phyloP scores from a whole-genome alignment of 2,888 invertebrate species.

The Eilema depressum region DNA sequence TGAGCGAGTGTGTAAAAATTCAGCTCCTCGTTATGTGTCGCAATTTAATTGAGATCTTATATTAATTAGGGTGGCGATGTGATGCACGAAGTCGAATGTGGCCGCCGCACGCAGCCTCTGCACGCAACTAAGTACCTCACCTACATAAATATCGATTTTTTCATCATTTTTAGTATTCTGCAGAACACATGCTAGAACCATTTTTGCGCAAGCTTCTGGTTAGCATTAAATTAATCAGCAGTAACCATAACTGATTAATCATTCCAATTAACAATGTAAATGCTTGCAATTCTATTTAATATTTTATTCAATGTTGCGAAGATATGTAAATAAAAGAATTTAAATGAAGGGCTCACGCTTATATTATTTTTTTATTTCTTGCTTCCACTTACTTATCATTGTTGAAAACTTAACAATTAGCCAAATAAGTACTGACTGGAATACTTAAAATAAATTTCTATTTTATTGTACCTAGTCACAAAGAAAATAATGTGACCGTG shows the following conservation, averaged over 20 bases:
- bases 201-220: conserved; percentile 36
- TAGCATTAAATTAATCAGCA: conserved; percentile 14
- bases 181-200: conserved; percentile 36
- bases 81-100: conserved; percentile 79
- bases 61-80: conserved; percentile 85
- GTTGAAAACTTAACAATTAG: not conserved
- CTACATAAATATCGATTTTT: conserved; percentile 57
- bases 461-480: not conserved
- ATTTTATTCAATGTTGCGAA: not conserved
- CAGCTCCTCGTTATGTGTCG: conserved; percentile 82
- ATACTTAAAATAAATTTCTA: not conserved
- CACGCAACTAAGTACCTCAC: conserved; percentile 74
- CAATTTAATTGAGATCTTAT: conserved; percentile 88
- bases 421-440: not conserved
- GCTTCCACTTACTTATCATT: not conserved
- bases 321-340: not conserved
- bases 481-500: not conserved
- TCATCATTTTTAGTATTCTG: conserved; percentile 54
- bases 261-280: conserved; percentile 38
- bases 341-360: not conserved
- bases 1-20: conserved; percentile 78
- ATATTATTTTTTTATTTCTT: not conserved
- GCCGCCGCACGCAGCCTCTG: conserved; percentile 81
- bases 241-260: conserved; percentile 47
- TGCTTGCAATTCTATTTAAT: not conserved